A percentile compares a stretch with the other conserved stretches of the same genome.
Conservation (phyloP, 1,140 invertebrate species). For the Brachionus rubens region DNA sequence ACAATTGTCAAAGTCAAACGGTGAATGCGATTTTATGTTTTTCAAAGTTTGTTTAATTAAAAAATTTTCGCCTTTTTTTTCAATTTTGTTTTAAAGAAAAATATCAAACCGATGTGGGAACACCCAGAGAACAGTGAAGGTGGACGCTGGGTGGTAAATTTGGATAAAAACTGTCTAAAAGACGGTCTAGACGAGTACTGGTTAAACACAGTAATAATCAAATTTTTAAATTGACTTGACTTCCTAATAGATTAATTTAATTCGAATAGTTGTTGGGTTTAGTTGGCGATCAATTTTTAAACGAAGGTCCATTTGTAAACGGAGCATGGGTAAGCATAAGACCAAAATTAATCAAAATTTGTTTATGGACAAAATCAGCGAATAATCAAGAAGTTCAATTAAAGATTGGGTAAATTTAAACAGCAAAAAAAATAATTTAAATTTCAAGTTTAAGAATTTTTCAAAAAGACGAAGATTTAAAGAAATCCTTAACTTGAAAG, state of each 20-base stretch:
- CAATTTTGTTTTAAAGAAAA: constrained; percentile 31
- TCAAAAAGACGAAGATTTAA: constrained; percentile 25
- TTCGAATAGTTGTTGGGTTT: constrained; percentile 73
- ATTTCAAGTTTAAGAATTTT: constrained; percentile 6
- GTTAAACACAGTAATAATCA: constrained; percentile 90
- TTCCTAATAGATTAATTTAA: not conserved
- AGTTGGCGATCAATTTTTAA: constrained; percentile 92
- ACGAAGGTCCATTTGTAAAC: constrained; percentile 81
- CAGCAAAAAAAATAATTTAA: not conserved
- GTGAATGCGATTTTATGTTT: constrained; percentile 88
- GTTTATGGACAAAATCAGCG: constrained; percentile 86
- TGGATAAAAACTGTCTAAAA: constrained; percentile 72
- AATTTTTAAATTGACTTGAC: constrained; percentile 57
- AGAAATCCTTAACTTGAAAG: constrained; percentile 18
- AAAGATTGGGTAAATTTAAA: constrained; percentile 62
- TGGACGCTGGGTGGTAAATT: constrained; percentile 87
- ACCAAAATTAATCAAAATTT: constrained; percentile 84
- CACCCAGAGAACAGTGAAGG: constrained; percentile 83
- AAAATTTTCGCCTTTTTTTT: not conserved
- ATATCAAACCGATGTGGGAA: constrained; percentile 91
- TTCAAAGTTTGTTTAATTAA: constrained; percentile 73
- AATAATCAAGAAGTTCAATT: constrained; percentile 70
- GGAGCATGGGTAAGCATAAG: constrained; percentile 92
- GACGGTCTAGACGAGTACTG: constrained; percentile 85
- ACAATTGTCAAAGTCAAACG: constrained; percentile 77